Evolutionary conservation across 2,797 vertebrate genomes (phyloP).

Genomic region (Numenius phaeopus): DNA sequence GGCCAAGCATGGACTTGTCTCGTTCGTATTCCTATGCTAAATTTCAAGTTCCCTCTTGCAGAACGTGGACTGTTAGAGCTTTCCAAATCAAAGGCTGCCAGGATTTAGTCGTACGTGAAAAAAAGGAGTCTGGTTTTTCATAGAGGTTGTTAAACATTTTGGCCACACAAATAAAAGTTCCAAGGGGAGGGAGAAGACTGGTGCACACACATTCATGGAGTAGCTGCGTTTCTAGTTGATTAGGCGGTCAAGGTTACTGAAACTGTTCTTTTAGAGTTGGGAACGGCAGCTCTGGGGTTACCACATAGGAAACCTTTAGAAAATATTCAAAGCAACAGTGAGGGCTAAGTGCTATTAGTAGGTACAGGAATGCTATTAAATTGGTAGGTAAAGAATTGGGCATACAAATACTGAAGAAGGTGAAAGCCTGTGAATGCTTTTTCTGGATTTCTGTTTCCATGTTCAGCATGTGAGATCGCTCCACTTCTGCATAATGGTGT

Average conservation of each 20-base stretch:
- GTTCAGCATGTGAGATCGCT: fast-evolving
- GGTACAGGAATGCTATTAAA: not conserved
- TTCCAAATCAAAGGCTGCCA: not conserved
- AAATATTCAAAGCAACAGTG: not conserved
- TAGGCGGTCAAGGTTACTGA: not conserved
- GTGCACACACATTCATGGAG: no score
- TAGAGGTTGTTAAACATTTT: not conserved
- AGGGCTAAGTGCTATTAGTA: not conserved
- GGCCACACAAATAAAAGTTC: not conserved
- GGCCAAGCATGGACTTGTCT: not conserved
- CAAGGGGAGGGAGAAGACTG: not conserved
- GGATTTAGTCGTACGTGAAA: fast-evolving
- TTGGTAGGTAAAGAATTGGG: not conserved
- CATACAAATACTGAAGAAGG: not conserved
- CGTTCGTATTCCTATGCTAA: not conserved
- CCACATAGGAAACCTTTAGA: not conserved
- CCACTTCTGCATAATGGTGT: no score
- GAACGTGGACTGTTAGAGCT: not conserved
- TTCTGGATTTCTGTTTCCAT: not conserved
- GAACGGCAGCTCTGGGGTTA: not conserved
- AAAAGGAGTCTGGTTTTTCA: not conserved
- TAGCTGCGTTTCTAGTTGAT: not conserved
- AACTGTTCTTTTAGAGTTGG: not conserved
- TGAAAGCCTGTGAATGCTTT: not conserved
- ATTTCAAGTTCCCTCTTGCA: slow-evolving; percentile 7